Percentiles rank a stretch among this genome's conserved stretches.
Conservation (phyloP, 1,140 invertebrate genomes). For the Triops cancriformis region DNA sequence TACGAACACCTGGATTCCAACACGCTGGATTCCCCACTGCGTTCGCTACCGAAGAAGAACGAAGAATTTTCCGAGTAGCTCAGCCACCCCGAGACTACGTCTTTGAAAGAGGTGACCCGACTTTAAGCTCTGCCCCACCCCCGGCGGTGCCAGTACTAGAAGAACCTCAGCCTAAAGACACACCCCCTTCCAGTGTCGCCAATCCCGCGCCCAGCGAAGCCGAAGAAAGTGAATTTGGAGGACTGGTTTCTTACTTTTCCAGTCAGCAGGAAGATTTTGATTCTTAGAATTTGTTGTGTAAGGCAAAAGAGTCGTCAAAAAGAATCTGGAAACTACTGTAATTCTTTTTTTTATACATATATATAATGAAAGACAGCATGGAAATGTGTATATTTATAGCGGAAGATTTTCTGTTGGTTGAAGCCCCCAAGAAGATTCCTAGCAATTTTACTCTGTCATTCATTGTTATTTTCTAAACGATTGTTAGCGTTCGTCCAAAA, state of each 20-base stretch:
- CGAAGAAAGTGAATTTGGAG: constrained; percentile 63
- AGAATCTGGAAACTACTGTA: background rate
- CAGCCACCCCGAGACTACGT: constrained; percentile 16
- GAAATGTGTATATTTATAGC: background rate
- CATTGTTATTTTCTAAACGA: background rate
- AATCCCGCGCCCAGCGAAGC: background rate
- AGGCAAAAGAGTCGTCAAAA: background rate
- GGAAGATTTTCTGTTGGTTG: background rate
- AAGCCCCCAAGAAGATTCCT: background rate
- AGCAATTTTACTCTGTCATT: constrained; percentile 1
- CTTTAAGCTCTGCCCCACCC: background rate
- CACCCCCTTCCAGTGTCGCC: background rate
- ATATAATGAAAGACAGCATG: background rate
- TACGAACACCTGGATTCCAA: constrained; percentile 20
- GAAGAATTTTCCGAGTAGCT: constrained; percentile 25
- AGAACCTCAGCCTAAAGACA: constrained; percentile 20
- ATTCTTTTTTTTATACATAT: background rate
- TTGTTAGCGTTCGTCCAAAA: background rate
- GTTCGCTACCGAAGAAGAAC: constrained; percentile 26
- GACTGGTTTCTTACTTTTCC: constrained; percentile 76
- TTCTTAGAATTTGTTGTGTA: constrained; percentile 36
- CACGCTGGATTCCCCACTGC: constrained; percentile 25
- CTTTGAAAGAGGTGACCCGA: background rate
- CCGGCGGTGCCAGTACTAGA: background rate
- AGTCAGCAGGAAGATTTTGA: constrained; percentile 69